Conservation (phyloP, 2,113 vertebrate genomes). For the Zingel zingel region DNA sequence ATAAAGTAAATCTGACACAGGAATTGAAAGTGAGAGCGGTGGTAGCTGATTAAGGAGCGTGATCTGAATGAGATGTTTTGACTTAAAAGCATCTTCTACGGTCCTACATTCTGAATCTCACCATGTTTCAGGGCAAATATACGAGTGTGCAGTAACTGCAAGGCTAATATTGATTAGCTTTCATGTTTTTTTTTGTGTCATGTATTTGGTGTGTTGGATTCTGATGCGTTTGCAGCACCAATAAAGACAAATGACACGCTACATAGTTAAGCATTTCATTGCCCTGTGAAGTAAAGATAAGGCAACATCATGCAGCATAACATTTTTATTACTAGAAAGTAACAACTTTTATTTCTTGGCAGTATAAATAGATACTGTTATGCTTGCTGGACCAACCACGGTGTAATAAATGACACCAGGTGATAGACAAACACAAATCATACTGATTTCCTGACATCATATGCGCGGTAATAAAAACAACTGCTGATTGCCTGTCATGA, state of each 20-base stretch:
- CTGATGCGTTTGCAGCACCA: slow-evolving; percentile 4
- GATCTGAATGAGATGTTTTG: slow-evolving; percentile 8
- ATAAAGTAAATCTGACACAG: slow-evolving; percentile 19
- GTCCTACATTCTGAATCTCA: not conserved
- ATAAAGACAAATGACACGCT: not conserved
- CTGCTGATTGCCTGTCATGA: slow-evolving; percentile 53
- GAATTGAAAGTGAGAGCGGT: not conserved
- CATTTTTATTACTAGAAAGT: not conserved
- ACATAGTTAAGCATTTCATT: not conserved
- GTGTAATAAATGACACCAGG: slow-evolving; percentile 19
- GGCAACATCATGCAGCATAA: not conserved
- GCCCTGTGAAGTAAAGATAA: not conserved
- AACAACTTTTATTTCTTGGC: too few relatives aligned
- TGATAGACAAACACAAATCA: slow-evolving; percentile 47
- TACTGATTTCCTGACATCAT: slow-evolving; percentile 46
- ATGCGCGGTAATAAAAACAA: slow-evolving; percentile 35
- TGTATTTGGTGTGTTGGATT: not conserved
- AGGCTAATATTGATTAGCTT: not conserved
- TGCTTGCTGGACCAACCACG: not conserved
- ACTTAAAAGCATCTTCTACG: not conserved
- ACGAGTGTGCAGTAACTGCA: not conserved
- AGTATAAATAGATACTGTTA: not conserved
- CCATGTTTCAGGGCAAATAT: not conserved
- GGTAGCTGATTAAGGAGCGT: not conserved
- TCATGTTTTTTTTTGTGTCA: not conserved